Base-by-base conservation (phyloP, 2,113 vertebrate species). In the Zosterops japonicus region DNA sequence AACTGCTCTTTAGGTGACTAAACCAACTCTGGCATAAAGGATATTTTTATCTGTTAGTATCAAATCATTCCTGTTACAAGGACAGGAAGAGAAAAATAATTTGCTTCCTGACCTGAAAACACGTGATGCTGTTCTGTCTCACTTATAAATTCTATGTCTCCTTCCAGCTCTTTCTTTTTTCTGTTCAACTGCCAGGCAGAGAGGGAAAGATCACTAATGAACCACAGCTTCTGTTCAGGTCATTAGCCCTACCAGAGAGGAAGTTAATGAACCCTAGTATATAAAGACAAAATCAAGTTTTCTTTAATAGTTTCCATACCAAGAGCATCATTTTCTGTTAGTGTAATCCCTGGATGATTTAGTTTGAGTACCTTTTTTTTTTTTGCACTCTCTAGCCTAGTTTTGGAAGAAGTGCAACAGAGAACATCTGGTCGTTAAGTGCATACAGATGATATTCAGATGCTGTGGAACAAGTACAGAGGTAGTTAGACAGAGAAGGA, bases 221-320 rank as follows among this genome's bases (percentile, higher is more conserved):
- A 97, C 95, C 95, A 94, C 91, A 93, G 89, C 95, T 96, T 97
- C 94, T 97, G 92, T 87, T 97, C 97, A 97, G 96, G 95, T 96
- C 96, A 97, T 97, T 97, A 97, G 95, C 92, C 95, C 82, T 94
- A 96, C 95, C 95, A 96, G 95, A 97, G 96, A 96, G 96, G 94
- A 97, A 97, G 96, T 96, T 97, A 97, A 97, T 97, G 96, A 97
- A 96, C 96, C 96, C 87, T 96, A 84, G 94, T 94, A 96, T 94
- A 94, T 97, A 96, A 96, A 97, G 95, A 97, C 92, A 96, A 96
- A 97, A 97, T 96, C 96, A 96, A 94, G 96, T 96, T 97, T 97
- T 94, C 95, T 95, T 97, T 97, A 97, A 97, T 97, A 96, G 95
- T 96, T 97, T 96, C 94, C 95, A 95, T 96, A 95, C 90, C 90